These are phyloP conservation scores for Hippocampus comes DNA, from an alignment of 2,113 vertebrate genomes.

Conservation along the genomic window DNA sequence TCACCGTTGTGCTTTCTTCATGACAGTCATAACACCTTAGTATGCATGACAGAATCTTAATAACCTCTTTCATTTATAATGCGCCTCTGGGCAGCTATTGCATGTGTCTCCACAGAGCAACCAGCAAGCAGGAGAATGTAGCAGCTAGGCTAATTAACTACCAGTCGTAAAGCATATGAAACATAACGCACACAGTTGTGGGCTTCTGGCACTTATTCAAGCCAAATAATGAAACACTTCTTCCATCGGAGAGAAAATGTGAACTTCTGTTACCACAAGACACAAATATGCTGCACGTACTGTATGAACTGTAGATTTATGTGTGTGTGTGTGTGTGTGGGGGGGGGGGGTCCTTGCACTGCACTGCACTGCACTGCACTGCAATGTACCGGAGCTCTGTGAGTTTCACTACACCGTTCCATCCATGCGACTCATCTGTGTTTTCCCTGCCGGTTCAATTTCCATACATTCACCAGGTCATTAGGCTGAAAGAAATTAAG, in stretches of 20 bases:
- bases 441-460: conserved; percentile 62
- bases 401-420: conserved; percentile 40
- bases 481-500: conserved; percentile 66
- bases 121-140: conserved; percentile 55
- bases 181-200: conserved; percentile 34
- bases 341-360: neutral
- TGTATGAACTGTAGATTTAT: conserved; percentile 2
- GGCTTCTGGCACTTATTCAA: conserved; percentile 25
- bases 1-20: conserved; percentile 56
- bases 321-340: too few relatives aligned
- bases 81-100: conserved; percentile 68
- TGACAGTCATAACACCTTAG: conserved; percentile 61
- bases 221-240: conserved; percentile 43
- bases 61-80: conserved; percentile 72
- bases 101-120: conserved; percentile 61
- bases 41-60: conserved; percentile 74
- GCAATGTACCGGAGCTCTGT: neutral
- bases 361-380: too few relatives aligned
- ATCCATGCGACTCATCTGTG: conserved; percentile 50
- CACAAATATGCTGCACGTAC: conserved; percentile 15
- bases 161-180: conserved; percentile 55
- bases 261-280: conserved; percentile 15
- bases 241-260: conserved; percentile 18
- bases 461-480: conserved; percentile 67
- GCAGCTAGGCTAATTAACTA: conserved; percentile 68